Percentiles rank a stretch among this genome's conserved stretches.
These are phyloP conservation scores for Yoshiicerus persimilis DNA, from an alignment of 1,140 invertebrate species.

Conservation along the genomic window DNA sequence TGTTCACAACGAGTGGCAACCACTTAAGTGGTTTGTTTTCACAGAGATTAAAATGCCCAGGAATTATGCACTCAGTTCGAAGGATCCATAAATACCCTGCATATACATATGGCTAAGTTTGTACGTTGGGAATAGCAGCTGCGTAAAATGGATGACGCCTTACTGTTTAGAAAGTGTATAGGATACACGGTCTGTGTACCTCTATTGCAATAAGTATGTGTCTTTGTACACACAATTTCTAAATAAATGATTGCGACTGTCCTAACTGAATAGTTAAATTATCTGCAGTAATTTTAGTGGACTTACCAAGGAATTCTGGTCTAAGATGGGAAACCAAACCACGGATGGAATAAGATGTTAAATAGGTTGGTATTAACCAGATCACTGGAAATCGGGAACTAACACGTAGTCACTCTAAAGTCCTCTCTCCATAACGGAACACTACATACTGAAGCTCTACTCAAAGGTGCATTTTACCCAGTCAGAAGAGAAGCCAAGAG, in stretches of 20 bases:
- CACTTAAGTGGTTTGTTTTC: too few species aligned
- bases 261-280: background rate
- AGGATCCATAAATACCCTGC: background rate
- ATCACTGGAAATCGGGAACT: constrained; percentile 4
- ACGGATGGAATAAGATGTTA: background rate
- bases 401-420: background rate
- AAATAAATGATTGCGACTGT: too few species aligned
- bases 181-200: background rate
- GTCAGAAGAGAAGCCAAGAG: background rate
- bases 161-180: background rate
- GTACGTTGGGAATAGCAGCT: background rate
- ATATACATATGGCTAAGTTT: background rate
- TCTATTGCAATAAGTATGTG: background rate
- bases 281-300: background rate
- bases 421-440: constrained; percentile 19
- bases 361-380: background rate
- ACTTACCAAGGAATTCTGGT: background rate
- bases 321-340: background rate
- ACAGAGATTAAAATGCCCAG: too few species aligned
- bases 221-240: background rate
- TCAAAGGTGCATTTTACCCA: background rate
- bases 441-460: background rate
- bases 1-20: too few species aligned
- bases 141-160: background rate
- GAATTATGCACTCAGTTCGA: background rate